phyloP scores from a whole-genome alignment of 2,888 invertebrate genomes.

The Pyrochroa serraticornis region DNA sequence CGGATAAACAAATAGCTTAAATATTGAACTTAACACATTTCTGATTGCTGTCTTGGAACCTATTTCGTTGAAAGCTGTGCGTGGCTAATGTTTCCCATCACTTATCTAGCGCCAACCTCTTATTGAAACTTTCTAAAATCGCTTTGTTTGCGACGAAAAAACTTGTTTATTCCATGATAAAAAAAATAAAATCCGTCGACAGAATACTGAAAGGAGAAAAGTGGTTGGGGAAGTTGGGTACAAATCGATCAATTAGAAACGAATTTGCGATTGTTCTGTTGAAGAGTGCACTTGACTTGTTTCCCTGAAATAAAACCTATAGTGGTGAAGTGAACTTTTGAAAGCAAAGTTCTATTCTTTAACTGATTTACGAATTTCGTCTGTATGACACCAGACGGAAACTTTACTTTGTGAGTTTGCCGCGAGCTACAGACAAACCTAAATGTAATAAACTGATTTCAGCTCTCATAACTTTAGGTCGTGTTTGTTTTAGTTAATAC shows the following conservation, averaged over 20 bases:
- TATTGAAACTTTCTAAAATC: constrained; percentile 10
- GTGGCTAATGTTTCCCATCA: neutral
- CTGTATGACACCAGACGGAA: constrained; percentile 27
- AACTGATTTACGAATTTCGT: constrained; percentile 31
- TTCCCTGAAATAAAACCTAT: constrained; percentile 6
- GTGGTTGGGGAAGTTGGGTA: constrained; percentile 14
- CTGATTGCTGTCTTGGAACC: constrained; percentile 38
- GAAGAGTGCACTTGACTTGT: constrained; percentile 4
- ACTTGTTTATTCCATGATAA: constrained; percentile 11
- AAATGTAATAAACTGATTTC: constrained; percentile 14
- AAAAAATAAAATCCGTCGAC: no score
- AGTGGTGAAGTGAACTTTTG: constrained; percentile 26
- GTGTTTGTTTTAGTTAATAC: constrained; percentile 20
- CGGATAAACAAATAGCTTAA: constrained; percentile 47
- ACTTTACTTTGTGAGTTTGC: constrained; percentile 22
- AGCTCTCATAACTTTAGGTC: constrained; percentile 7
- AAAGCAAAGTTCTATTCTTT: constrained; percentile 35
- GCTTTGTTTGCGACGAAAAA: constrained; percentile 14
- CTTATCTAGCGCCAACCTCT: constrained; percentile 9
- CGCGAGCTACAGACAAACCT: neutral
- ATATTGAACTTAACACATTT: constrained; percentile 47
- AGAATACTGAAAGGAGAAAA: neutral
- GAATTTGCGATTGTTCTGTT: constrained; percentile 15
- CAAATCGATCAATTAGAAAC: constrained; percentile 23
- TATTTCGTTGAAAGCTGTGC: constrained; percentile 2